Evolutionary conservation across 2,113 vertebrate genomes (phyloP), one percentile per base, ranked within the genome.

Genomic region (Chascanopsetta lugubris): DNA sequence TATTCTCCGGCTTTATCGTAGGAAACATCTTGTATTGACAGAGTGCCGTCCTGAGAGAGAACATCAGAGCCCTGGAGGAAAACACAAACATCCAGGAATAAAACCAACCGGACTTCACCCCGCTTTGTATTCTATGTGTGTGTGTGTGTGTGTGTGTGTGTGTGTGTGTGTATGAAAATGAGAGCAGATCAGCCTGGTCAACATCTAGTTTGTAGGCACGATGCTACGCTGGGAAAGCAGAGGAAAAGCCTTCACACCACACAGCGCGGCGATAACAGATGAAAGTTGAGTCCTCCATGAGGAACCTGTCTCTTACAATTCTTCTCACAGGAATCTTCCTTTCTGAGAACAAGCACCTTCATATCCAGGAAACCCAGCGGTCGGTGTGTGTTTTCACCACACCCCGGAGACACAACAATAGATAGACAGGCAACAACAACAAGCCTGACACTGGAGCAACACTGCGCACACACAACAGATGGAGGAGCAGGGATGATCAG

Each of bases 1-100:
- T 96, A 97, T 4, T 83, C 83, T 24, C 95, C 95, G 0, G 88
- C 84, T 0, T 92, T 72, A 1, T 85, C 72, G 17, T 94, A 93
- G 29, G 87, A 78, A 27, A 91, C 49, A 0, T 72, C 30, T 10
- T 45, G 32, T 22, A 95, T 72, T 0, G 73, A 69, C 20, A 94
- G 85, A 1, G 24, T 72, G 6, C 85, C 91, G 0, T 68, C 77
- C 25, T 85, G 72, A 6, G 88, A 90, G 15, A 93, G 51, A 17
- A 84, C 63, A 3, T 83, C 47, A 1, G 81, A 79, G 40, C 78
- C 92, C 93, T 95, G 74, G 3, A 54, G 50, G 29, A 66, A n/a
- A 30, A 75, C 51, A 72, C 66, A 82, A 56, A 72, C 51, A 78
- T n/a, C 13, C 42, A 61, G n/a, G 38, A 46, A 68, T 74, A 32